Conservation (phyloP, 1,140 invertebrate genomes). For the Saccostrea echinata region DNA sequence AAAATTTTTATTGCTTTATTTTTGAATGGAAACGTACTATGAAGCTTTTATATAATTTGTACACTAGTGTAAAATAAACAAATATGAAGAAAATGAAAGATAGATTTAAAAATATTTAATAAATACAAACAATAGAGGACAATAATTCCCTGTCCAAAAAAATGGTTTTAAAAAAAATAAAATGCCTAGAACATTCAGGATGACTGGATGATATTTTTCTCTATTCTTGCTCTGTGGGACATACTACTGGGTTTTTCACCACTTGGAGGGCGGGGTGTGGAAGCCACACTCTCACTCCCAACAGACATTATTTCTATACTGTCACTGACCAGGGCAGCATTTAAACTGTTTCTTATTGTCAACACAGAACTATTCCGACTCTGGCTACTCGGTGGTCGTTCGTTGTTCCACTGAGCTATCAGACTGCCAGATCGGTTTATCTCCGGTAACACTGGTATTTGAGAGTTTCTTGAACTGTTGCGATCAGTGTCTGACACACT, state of each 20-base stretch:
- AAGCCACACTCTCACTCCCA: conserved; percentile 46
- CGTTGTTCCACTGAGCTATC: conserved; percentile 49
- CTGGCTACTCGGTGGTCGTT: conserved; percentile 47
- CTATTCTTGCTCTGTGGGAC: conserved; percentile 1
- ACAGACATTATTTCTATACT: conserved; percentile 54
- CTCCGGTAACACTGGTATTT: conserved; percentile 54
- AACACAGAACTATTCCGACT: conserved; percentile 53
- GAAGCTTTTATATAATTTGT: no score
- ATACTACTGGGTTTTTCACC: conserved; percentile 31
- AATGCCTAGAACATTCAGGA: background rate
- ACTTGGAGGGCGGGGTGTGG: conserved; percentile 50
- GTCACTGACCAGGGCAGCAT: conserved; percentile 48
- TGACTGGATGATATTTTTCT: conserved; percentile 6
- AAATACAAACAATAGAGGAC: conserved; percentile 4
- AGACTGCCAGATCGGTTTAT: conserved; percentile 59
- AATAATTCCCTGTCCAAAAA: background rate
- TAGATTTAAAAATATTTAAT: background rate
- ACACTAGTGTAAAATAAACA: no score
- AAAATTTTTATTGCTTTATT: no score
- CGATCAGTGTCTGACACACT: background rate
- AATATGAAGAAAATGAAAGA: background rate
- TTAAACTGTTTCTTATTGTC: conserved; percentile 50
- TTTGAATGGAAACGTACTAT: no score
- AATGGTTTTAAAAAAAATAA: background rate
- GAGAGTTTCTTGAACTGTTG: conserved; percentile 31